phyloP scores from a whole-genome alignment of 2,797 vertebrate genomes.

The Diglossa cyanea region DNA sequence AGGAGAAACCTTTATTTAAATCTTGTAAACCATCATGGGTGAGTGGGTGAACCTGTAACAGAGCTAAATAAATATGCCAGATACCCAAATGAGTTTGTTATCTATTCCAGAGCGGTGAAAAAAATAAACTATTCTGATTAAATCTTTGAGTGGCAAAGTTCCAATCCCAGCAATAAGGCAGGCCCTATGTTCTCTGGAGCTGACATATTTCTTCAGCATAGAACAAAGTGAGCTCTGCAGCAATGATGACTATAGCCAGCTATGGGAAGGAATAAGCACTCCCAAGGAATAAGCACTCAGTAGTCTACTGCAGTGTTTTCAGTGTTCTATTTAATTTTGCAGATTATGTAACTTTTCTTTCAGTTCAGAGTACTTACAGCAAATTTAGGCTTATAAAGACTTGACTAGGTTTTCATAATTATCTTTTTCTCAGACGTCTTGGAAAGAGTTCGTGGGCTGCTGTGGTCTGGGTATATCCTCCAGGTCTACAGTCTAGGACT shows the following conservation, averaged over 20 bases:
- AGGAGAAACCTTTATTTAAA: constrained; percentile 1
- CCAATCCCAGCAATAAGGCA: background rate
- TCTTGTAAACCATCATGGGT: background rate
- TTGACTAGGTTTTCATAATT: background rate
- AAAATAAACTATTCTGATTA: background rate
- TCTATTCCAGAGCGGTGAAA: background rate
- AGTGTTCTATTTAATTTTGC: background rate
- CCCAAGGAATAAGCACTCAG: background rate
- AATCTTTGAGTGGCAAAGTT: background rate
- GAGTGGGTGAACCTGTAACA: background rate
- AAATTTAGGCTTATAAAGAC: background rate
- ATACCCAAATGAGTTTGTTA: background rate
- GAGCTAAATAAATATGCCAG: background rate
- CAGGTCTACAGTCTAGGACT: background rate
- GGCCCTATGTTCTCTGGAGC: background rate
- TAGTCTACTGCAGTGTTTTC: background rate
- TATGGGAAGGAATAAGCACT: background rate
- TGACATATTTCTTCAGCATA: background rate
- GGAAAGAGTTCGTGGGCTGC: background rate
- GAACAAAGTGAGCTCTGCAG: background rate
- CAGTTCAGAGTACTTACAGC: background rate
- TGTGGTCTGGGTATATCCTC: background rate
- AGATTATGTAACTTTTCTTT: background rate
- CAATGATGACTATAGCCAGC: accelerated
- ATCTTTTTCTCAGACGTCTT: background rate